Base-by-base conservation (phyloP, 2,113 vertebrate species). In the Sprattus sprattus region DNA sequence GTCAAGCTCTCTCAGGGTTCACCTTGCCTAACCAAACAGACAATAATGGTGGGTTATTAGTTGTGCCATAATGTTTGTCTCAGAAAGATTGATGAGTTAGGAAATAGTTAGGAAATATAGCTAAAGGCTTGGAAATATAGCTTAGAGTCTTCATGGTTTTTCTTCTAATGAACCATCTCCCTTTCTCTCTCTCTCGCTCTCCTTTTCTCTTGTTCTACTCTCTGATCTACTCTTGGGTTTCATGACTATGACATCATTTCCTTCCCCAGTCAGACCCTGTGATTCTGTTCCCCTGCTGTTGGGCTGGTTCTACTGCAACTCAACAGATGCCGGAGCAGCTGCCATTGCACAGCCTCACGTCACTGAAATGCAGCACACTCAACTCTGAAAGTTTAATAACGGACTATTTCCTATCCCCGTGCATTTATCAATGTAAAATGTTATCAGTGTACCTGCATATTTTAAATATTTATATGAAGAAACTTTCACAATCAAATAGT, bases 141-240 rank as follows among this genome's bases (percentile, higher is more conserved):
- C 39, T 39, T 39, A 39, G 39, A 39, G 39, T 39, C 39, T 1
- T 57, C 18, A 49, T 5, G 52, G 20, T 57, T 16, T 57, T 16
- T 18, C 16, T 3, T 57, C 52, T 39, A 57, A 18, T 57, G 20
- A 20, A 20, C 13, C n/a, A 67, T 10, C 18, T 25, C 2, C 22
- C 64, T 13, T 25, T 25, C 64, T 28, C 2, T 57, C 54, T 81
- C 44, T 13, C 32, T 45, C 49, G 22, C 22, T 49, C 81, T 67
- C 46, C 32, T 75, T 47, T 82, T 45, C 25, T 28, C 64, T 28
- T 8, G 3, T 39, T 78, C 13, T 78, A 13, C 11, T 32, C 3
- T 78, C 71, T 78, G 71, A 78, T 39, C 81, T 45, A 45, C 67
- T 82, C 45, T 67, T 83, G 64, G 47, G 60, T 83, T 83, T 52